A percentile compares a stretch with the other conserved stretches of the same genome.
phyloP scores from a whole-genome alignment of 2,888 invertebrate genomes.

The Agrotis exclamationis region DNA sequence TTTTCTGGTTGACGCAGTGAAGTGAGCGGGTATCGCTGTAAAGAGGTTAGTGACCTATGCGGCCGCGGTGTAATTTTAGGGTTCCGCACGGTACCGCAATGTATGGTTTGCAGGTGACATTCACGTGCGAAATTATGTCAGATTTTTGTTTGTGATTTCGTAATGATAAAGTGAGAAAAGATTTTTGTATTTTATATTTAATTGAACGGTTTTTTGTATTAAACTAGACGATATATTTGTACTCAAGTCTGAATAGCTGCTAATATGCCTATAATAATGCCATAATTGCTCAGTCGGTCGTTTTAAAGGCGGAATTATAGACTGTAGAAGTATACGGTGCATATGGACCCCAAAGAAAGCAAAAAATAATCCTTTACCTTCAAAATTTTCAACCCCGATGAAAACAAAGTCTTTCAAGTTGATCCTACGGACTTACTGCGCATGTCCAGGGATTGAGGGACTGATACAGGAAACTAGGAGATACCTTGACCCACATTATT shows the following conservation, averaged over 20 bases:
- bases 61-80: constrained; percentile 69
- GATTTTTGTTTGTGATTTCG: constrained; percentile 8
- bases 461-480: constrained; percentile 1
- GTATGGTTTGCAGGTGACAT: constrained; percentile 47
- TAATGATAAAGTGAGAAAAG: neutral
- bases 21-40: constrained; percentile 72
- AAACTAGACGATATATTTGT: neutral
- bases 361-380: neutral
- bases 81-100: constrained; percentile 50
- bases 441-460: constrained; percentile 21
- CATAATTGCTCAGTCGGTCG: no score
- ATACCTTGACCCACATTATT: constrained; percentile 36
- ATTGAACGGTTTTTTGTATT: neutral
- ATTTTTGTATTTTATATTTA: neutral
- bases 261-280: no score
- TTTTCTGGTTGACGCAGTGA: constrained; percentile 79
- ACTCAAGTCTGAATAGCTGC: no score
- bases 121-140: constrained; percentile 36
- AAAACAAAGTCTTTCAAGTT: neutral
- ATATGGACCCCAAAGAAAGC: no score
- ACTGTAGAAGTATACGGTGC: no score
- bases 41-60: constrained; percentile 81
- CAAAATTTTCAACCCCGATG: neutral
- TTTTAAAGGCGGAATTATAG: no score
- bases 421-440: constrained; percentile 15